A percentile compares a stretch with the other conserved stretches of the same genome.
These are phyloP conservation scores for Dione vanillae DNA, from an alignment of 2,888 invertebrate genomes.

Conservation along the genomic window DNA sequence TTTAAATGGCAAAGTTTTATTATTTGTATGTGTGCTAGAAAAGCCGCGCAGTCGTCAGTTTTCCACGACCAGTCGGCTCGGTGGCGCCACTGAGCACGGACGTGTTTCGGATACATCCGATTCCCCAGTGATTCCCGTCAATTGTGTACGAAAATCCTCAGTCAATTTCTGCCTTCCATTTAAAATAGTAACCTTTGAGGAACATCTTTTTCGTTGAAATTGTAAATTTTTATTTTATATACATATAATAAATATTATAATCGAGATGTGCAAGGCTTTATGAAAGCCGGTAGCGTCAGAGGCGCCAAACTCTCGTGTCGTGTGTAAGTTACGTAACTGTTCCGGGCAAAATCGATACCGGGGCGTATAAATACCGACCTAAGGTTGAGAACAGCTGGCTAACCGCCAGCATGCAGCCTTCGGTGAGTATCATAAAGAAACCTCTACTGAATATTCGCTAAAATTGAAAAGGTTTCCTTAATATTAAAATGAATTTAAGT, in stretches of 20 bases:
- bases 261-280: slow-evolving; percentile 59
- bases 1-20: slow-evolving; percentile 44
- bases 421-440: slow-evolving; percentile 61
- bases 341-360: slow-evolving; percentile 80
- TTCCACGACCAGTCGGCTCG: slow-evolving; percentile 65
- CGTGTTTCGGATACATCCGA: slow-evolving; percentile 55
- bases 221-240: slow-evolving; percentile 3
- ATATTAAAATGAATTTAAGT: not conserved
- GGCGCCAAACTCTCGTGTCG: slow-evolving; percentile 68
- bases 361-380: slow-evolving; percentile 79
- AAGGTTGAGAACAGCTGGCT: slow-evolving; percentile 80
- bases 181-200: slow-evolving; percentile 34
- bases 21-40: slow-evolving; percentile 53
- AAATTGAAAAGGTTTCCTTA: slow-evolving; percentile 3
- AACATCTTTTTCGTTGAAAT: slow-evolving; percentile 19
- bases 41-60: slow-evolving; percentile 70
- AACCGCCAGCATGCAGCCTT: slow-evolving; percentile 75
- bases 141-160: slow-evolving; percentile 57
- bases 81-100: slow-evolving; percentile 73
- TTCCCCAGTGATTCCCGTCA: slow-evolving; percentile 55
- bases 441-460: not conserved
- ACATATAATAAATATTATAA: slow-evolving; percentile 22
- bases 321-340: slow-evolving; percentile 77
- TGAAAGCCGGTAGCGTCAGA: slow-evolving; percentile 61
- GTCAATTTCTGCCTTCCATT: slow-evolving; percentile 54